Evolutionary conservation across 2,797 vertebrate genomes (phyloP).

Genomic region (Thunnus albacares): DNA sequence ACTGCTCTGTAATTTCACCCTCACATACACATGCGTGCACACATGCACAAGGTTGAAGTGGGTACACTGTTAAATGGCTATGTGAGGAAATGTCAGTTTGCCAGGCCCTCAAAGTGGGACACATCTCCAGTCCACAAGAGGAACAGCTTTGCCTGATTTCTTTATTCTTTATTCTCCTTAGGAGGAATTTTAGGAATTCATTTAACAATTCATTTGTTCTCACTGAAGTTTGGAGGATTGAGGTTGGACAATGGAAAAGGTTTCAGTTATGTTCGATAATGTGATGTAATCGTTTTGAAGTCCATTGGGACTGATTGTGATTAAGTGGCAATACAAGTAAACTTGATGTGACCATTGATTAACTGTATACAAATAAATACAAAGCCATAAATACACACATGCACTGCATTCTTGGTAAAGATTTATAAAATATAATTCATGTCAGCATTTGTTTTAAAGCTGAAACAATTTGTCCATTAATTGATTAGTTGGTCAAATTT

Average conservation of each 20-base stretch:
- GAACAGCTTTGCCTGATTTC: constrained; percentile 26
- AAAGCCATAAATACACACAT: too few relatives aligned
- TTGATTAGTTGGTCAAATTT: too few relatives aligned
- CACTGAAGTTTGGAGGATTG: neutral
- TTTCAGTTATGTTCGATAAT: constrained; percentile 9
- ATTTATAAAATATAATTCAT: neutral
- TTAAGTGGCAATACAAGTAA: too few relatives aligned
- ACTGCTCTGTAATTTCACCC: constrained; percentile 77
- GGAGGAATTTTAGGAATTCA: neutral
- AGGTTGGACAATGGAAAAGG: neutral
- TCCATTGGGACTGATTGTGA: too few relatives aligned
- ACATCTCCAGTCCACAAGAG: neutral
- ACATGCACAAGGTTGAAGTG: constrained; percentile 19
- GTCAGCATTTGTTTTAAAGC: neutral
- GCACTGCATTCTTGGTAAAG: neutral
- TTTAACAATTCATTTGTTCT: neutral
- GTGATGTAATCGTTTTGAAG: too few relatives aligned
- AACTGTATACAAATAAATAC: too few relatives aligned
- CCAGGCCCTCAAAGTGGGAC: constrained; percentile 27
- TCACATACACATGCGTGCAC: constrained; percentile 2
- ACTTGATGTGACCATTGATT: too few relatives aligned
- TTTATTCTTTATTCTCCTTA: constrained; percentile 4
- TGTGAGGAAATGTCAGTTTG: constrained; percentile 35
- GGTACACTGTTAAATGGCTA: constrained; percentile 39
- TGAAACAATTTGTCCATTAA: too few relatives aligned